Evolutionary conservation across 2,888 invertebrate species (phyloP).

Genomic region (Merodon equestris): DNA sequence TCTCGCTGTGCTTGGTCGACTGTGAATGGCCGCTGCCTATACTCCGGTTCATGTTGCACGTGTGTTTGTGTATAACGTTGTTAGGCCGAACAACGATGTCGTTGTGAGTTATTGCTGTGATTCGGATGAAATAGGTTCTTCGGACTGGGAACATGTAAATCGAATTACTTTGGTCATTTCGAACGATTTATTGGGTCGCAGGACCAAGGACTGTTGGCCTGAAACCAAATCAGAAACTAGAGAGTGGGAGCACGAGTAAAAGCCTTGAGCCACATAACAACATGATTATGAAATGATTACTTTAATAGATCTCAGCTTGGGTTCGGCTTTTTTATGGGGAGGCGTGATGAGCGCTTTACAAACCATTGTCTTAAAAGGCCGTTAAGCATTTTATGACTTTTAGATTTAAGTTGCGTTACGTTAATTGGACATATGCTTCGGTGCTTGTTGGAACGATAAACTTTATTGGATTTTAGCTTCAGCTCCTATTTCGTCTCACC

Average conservation of each 20-base stretch:
- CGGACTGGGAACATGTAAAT: conserved; percentile 59
- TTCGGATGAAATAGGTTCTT: conserved; percentile 58
- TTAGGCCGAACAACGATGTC: conserved; percentile 61
- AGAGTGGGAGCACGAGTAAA: too few relatives aligned
- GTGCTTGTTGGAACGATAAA: too few relatives aligned
- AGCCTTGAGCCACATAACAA: neutral
- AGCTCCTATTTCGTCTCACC: too few relatives aligned
- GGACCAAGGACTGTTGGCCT: too few relatives aligned
- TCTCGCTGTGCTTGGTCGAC: conserved; percentile 53
- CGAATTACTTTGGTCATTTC: conserved; percentile 64
- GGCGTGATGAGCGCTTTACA: too few relatives aligned
- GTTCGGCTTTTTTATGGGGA: neutral
- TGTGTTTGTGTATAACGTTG: conserved; percentile 49
- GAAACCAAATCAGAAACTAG: too few relatives aligned
- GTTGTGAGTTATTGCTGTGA: conserved; percentile 64
- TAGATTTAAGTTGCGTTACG: too few relatives aligned
- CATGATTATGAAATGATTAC: conserved; percentile 30
- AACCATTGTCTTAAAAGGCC: too few relatives aligned
- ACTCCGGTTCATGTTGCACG: too few relatives aligned
- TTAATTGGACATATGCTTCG: too few relatives aligned
- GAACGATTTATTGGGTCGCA: conserved; percentile 46
- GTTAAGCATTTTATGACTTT: too few relatives aligned
- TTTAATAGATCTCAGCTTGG: conserved; percentile 9
- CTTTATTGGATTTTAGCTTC: too few relatives aligned
- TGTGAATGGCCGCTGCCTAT: conserved; percentile 13